phyloP scores from a whole-genome alignment of 2,113 vertebrate genomes.

The Plestiodon gilberti region DNA sequence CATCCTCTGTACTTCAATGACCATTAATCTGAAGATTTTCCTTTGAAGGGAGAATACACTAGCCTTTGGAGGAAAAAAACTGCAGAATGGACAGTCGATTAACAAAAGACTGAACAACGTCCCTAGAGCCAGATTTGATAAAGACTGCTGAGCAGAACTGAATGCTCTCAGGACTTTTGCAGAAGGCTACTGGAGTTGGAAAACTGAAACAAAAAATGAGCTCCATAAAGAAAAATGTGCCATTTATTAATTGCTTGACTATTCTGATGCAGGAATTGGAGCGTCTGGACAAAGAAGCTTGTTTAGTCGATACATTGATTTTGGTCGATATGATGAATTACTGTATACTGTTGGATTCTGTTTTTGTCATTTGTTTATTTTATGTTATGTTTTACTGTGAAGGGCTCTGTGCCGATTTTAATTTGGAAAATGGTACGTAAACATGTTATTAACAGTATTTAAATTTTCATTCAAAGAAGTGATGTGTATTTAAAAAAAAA shows the following conservation, averaged over 20 bases:
- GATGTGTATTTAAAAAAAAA: too few species aligned
- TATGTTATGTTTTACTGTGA: too few species aligned
- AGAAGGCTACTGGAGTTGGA: not conserved
- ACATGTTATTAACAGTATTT: too few species aligned
- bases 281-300: not conserved
- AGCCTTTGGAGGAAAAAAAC: not conserved
- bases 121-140: not conserved
- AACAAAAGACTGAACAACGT: not conserved
- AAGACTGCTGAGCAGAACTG: not conserved
- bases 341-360: not conserved
- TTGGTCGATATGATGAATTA: too few species aligned
- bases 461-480: too few species aligned
- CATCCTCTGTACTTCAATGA: not conserved
- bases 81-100: not conserved
- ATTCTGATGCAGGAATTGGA: too few species aligned
- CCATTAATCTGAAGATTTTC: not conserved
- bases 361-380: too few species aligned
- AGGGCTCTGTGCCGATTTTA: too few species aligned
- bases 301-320: too few species aligned
- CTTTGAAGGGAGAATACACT: not conserved
- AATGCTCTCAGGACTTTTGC: not conserved
- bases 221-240: not conserved
- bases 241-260: not conserved
- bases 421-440: too few species aligned
- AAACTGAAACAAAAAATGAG: accelerated